Conservation (phyloP, 92 coral and sea anemone species). For the Chrysogorgia sp. region DNA sequence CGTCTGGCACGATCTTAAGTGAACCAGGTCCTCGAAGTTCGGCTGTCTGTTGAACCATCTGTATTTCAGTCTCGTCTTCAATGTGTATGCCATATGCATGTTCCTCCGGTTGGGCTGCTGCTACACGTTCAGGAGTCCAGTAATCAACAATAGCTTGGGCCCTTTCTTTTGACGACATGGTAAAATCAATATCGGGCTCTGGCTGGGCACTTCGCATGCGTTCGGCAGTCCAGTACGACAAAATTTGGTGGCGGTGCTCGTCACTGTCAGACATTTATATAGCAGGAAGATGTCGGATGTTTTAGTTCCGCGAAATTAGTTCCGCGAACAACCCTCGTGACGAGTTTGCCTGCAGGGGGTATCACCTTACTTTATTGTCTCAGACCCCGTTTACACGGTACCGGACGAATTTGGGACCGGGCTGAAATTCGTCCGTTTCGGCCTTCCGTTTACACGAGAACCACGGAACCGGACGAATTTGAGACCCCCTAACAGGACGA, state of each 20-base stretch:
- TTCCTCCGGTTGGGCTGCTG: conserved; percentile 34
- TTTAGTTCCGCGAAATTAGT: background rate
- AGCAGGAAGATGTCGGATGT: background rate
- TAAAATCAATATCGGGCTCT: conserved; percentile 1
- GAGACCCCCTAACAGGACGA: too few species aligned
- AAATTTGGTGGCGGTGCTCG: background rate
- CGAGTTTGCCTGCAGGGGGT: too few species aligned
- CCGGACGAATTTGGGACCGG: too few species aligned
- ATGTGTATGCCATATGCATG: conserved; percentile 35
- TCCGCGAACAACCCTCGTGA: conserved; percentile 1
- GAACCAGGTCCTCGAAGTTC: conserved; percentile 15
- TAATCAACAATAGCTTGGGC: conserved; percentile 5
- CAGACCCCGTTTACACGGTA: too few species aligned
- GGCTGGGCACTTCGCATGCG: conserved; percentile 18
- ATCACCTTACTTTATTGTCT: too few species aligned
- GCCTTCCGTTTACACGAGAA: too few species aligned
- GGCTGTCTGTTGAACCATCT: too few species aligned
- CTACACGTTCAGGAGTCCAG: conserved; percentile 39
- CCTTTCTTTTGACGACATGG: background rate
- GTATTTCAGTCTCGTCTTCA: background rate
- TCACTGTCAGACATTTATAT: background rate
- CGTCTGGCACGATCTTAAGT: conserved; percentile 27
- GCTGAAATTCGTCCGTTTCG: too few species aligned
- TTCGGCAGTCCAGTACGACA: conserved; percentile 27
- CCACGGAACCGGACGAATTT: too few species aligned